These are phyloP conservation scores for Butastur rufipennis DNA, from an alignment of 2,113 vertebrate genomes.

Conservation along the genomic window DNA sequence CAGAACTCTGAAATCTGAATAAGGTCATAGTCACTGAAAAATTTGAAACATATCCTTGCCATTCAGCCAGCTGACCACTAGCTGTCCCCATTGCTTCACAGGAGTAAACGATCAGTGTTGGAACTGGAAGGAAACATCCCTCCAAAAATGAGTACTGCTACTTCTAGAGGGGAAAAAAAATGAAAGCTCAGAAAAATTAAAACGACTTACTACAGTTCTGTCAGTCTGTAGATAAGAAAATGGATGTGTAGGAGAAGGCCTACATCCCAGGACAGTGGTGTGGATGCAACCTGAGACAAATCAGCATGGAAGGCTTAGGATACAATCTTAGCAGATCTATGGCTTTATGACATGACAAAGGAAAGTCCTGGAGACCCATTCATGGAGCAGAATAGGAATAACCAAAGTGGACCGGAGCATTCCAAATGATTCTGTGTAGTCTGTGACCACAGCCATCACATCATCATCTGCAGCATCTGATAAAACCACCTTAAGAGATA, in stretches of 20 bases:
- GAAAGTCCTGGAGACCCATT: not conserved
- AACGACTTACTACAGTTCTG: not conserved
- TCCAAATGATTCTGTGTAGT: not conserved
- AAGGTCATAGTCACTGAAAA: not conserved
- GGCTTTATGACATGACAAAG: not conserved
- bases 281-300: not conserved
- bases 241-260: not conserved
- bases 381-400: not conserved
- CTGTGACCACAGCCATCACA: not conserved
- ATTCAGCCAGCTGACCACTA: constrained; percentile 21
- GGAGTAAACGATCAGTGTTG: not conserved
- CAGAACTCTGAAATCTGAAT: not conserved
- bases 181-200: not conserved
- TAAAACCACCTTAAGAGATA: not conserved
- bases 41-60: not conserved
- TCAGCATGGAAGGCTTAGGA: not conserved
- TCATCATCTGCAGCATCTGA: not conserved
- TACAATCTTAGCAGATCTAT: not conserved
- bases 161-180: not conserved
- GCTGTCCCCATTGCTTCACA: constrained; percentile 55
- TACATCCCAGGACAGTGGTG: not conserved
- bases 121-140: not conserved
- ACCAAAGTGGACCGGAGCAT: not conserved
- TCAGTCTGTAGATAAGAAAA: not conserved
- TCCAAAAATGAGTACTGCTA: not conserved